A percentile compares a stretch with the other conserved stretches of the same genome.
phyloP scores from a whole-genome alignment of 2,888 invertebrate genomes.

The Tipula lateralis region DNA sequence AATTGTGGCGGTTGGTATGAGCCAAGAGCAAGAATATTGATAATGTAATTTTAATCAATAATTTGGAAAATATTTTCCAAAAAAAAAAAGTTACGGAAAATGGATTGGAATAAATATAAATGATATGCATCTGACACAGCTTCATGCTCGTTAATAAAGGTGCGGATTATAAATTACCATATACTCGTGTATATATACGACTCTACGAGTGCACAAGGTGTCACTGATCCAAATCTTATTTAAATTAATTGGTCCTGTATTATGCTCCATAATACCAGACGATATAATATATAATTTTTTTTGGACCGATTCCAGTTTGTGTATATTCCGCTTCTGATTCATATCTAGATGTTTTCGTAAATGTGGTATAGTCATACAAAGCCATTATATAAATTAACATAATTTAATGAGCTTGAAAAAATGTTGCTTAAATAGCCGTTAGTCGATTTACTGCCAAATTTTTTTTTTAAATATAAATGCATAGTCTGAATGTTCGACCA shows the following conservation, averaged over 20 bases:
- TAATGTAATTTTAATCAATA: constrained; percentile 9
- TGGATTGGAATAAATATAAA: not conserved
- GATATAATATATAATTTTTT: not conserved
- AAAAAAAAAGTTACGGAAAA: not conserved
- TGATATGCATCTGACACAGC: not conserved
- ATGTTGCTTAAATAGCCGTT: not conserved
- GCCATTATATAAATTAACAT: not conserved
- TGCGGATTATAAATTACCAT: not conserved
- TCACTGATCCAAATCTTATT: not conserved
- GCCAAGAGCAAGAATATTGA: not conserved
- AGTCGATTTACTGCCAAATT: not conserved
- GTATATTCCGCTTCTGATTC: not conserved
- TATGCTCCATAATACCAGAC: no score
- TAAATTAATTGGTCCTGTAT: not conserved
- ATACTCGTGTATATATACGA: not conserved
- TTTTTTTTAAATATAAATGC: no score
- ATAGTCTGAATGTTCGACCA: no score
- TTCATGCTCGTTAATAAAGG: not conserved
- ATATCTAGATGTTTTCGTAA: not conserved
- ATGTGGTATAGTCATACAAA: not conserved
- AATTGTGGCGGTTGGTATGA: not conserved
- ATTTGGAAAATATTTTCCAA: not conserved
- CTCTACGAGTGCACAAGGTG: not conserved
- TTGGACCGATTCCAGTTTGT: not conserved
- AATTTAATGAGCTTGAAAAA: not conserved